Percentiles rank a stretch among this genome's conserved stretches.
Evolutionary conservation across 2,888 invertebrate species (phyloP).

Genomic region (Nasonovia ribisnigri): DNA sequence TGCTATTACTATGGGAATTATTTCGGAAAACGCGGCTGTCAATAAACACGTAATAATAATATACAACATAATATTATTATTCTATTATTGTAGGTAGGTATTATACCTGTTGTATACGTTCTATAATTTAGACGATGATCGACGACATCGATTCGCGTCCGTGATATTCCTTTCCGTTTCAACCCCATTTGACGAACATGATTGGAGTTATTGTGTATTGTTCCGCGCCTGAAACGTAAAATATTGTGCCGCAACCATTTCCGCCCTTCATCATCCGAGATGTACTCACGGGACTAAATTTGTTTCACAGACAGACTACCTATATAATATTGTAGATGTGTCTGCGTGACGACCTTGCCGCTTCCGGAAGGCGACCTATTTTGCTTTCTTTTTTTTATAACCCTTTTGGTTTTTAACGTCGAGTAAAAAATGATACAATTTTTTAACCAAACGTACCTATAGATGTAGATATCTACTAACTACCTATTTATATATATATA

Average conservation of each 20-base stretch:
- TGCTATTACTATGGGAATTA: not conserved
- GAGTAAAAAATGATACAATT: not conserved
- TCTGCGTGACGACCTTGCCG: not conserved
- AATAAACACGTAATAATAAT: not conserved
- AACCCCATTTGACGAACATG: slow-evolving; percentile 3
- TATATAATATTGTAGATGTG: not conserved
- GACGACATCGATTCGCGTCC: slow-evolving; percentile 18
- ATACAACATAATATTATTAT: slow-evolving; percentile 7
- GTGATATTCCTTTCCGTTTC: slow-evolving; percentile 42
- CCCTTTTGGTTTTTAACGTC: not conserved
- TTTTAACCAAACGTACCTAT: not conserved
- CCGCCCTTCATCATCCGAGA: slow-evolving; percentile 11
- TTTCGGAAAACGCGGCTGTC: not conserved
- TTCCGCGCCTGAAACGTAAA: not conserved
- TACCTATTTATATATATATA: not conserved
- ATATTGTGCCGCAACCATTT: slow-evolving; percentile 32
- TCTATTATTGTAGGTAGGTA: not conserved
- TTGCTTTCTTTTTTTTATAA: not conserved
- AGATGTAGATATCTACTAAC: not conserved
- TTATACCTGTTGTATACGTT: not conserved
- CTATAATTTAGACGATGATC: not conserved
- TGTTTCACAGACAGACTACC: not conserved
- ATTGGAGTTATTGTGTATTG: slow-evolving; percentile 21
- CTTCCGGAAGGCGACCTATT: slow-evolving; percentile 21
- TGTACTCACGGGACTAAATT: slow-evolving; percentile 35